Conservation (phyloP, 2,888 invertebrate species). For the Nemotelus pantherinus region DNA sequence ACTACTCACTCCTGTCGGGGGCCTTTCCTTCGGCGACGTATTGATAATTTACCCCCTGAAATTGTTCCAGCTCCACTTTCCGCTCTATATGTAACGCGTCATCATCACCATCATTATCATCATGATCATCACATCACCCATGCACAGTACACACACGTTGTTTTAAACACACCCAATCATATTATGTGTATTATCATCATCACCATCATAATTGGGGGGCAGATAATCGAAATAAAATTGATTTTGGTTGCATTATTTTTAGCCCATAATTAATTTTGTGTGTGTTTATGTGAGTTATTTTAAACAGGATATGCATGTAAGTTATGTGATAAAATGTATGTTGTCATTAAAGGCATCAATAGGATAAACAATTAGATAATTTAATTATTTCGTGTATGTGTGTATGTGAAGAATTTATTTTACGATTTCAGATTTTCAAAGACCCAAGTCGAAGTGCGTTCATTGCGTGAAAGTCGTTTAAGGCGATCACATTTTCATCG, state of each 20-base stretch:
- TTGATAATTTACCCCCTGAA: constrained; percentile 54
- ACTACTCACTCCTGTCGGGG: constrained; percentile 55
- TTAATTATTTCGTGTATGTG: constrained; percentile 15
- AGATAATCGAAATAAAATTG: constrained; percentile 18
- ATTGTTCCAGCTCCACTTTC: constrained; percentile 53
- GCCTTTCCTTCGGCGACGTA: constrained; percentile 54
- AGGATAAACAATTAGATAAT: background rate
- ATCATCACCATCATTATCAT: background rate
- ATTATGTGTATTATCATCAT: background rate
- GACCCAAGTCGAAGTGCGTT: constrained; percentile 32
- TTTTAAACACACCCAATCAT: constrained; percentile 25
- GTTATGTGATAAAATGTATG: background rate
- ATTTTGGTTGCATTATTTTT: constrained; percentile 1
- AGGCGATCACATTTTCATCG: constrained; percentile 7
- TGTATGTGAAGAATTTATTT: constrained; percentile 12
- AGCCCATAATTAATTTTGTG: background rate
- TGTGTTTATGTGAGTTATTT: background rate
- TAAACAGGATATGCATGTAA: too few species aligned
- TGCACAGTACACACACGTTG: constrained; percentile 1
- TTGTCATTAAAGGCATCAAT: constrained; percentile 25
- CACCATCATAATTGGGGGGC: background rate
- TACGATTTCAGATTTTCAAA: constrained; percentile 1
- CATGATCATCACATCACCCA: background rate
- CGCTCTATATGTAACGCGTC: constrained; percentile 48
- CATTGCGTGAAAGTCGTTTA: constrained; percentile 28